Conservation (phyloP, 1,140 invertebrate species). For the Bombus sibiricus region DNA sequence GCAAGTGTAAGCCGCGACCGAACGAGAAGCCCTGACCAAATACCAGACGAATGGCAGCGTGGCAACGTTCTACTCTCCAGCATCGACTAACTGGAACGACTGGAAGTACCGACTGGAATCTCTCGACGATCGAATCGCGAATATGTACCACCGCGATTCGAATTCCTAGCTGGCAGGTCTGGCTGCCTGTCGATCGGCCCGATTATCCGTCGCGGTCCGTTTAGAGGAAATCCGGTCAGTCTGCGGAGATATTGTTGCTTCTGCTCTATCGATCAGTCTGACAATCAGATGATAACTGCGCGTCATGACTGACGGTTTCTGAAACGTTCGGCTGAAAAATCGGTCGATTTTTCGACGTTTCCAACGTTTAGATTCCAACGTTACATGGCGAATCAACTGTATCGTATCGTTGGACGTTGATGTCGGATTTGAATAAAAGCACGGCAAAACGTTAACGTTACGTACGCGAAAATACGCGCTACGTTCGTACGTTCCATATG, state of each 20-base stretch:
- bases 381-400: no score
- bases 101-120: constrained; percentile 50
- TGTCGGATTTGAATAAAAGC: no score
- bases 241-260: constrained; percentile 22
- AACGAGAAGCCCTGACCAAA: constrained; percentile 61
- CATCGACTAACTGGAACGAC: constrained; percentile 45
- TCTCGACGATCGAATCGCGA: constrained; percentile 58
- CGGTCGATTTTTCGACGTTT: background rate
- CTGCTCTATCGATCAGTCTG: background rate
- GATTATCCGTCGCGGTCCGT: constrained; percentile 28
- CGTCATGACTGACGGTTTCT: background rate
- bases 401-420: no score
- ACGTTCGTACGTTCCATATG: no score
- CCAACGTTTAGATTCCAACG: no score
- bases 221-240: constrained; percentile 58
- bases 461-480: no score
- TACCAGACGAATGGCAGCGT: constrained; percentile 45
- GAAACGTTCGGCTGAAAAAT: background rate
- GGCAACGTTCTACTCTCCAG: background rate
- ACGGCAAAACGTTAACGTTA: no score
- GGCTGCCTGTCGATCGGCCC: constrained; percentile 29
- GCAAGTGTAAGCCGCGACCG: constrained; percentile 65
- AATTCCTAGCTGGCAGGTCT: constrained; percentile 41
- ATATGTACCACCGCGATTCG: constrained; percentile 38
- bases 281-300: constrained; percentile 34